These are phyloP conservation scores for Digitonthophagus gazella DNA, from an alignment of 2,888 invertebrate genomes.

Conservation along the genomic window DNA sequence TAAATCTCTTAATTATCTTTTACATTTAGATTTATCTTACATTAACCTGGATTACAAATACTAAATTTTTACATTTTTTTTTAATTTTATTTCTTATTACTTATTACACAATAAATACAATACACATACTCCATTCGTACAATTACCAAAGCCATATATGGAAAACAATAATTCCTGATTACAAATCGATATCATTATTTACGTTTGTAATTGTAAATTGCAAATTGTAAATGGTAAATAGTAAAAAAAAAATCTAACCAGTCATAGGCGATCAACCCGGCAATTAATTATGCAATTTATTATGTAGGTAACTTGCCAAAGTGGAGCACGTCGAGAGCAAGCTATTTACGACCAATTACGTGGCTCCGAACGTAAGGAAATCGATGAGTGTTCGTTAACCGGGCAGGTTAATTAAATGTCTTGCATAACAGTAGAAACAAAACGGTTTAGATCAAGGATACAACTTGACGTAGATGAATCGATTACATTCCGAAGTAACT, in stretches of 20 bases:
- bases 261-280: neutral
- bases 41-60: too few species aligned
- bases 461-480: neutral
- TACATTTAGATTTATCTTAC: too few species aligned
- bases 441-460: neutral
- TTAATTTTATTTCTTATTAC: too few species aligned
- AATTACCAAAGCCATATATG: neutral
- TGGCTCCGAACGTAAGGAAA: neutral
- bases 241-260: neutral
- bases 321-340: neutral
- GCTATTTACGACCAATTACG: neutral
- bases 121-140: too few species aligned
- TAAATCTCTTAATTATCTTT: too few species aligned
- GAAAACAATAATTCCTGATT: neutral
- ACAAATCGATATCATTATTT: neutral
- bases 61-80: too few species aligned
- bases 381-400: neutral
- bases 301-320: neutral
- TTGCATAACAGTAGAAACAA: neutral
- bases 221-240: too few species aligned
- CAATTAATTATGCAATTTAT: neutral
- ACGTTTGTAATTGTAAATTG: neutral
- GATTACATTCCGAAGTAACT: neutral
- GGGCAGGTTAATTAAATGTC: neutral
- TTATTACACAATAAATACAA: neutral